Evolutionary conservation across 1,140 invertebrate species (phyloP).

Genomic region (Zaprionus ornatus): DNA sequence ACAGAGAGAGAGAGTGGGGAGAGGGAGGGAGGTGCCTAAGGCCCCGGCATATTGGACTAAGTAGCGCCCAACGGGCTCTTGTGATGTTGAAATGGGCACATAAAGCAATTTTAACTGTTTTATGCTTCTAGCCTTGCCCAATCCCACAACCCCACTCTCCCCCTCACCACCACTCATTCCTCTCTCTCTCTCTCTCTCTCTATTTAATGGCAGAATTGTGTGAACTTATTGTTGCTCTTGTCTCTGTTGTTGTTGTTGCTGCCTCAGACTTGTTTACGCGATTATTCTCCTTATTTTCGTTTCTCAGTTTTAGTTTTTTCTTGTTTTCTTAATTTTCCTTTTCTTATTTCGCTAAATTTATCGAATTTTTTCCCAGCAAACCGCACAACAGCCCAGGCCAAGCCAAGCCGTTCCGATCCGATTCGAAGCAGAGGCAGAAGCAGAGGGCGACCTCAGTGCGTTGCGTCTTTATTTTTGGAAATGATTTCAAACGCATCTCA

Average conservation of each 20-base stretch:
- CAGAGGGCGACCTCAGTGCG: constrained; percentile 2
- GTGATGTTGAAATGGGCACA: constrained; percentile 72
- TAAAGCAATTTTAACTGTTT: constrained; percentile 81
- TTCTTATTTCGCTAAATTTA: constrained; percentile 69
- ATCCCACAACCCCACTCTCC: not conserved
- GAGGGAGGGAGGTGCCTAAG: not conserved
- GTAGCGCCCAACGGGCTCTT: constrained; percentile 66
- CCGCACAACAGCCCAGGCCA: not conserved
- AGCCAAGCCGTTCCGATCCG: not conserved
- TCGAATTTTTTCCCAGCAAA: constrained; percentile 35
- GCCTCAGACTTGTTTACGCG: constrained; percentile 57
- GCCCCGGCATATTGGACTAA: constrained; percentile 30
- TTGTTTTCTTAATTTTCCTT: constrained; percentile 14
- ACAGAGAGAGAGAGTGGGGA: not conserved
- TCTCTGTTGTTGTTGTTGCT: constrained; percentile 22
- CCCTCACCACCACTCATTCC: not conserved
- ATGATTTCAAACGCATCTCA: constrained; percentile 80
- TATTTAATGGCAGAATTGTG: constrained; percentile 69
- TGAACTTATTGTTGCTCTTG: constrained; percentile 58
- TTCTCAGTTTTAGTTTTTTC: not conserved
- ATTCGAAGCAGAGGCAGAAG: not conserved
- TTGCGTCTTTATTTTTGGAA: constrained; percentile 71
- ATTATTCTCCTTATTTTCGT: constrained; percentile 60
- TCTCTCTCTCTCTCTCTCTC: constrained; percentile 13
- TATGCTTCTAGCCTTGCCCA: constrained; percentile 45